Evolutionary conservation across 1,140 invertebrate species (phyloP).

Genomic region (Glossosoma conforme): DNA sequence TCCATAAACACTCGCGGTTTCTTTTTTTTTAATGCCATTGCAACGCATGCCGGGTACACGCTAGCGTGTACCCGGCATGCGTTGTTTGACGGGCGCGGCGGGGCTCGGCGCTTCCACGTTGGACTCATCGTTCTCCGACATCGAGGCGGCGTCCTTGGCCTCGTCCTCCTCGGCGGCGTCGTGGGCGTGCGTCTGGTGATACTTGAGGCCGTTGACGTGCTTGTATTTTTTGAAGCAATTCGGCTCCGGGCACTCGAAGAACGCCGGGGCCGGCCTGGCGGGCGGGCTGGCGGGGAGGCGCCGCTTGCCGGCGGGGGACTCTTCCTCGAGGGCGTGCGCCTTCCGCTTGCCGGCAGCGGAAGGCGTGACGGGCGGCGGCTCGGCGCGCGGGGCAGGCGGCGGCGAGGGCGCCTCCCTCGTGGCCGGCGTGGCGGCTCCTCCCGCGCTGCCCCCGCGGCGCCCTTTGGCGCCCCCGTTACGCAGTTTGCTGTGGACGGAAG

Average conservation of each 20-base stretch:
- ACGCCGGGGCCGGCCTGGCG: conserved; percentile 53
- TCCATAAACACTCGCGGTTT: too few species aligned
- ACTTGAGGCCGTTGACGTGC: conserved; percentile 93
- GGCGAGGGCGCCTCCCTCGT: conserved; percentile 46
- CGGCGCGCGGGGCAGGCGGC: conserved; percentile 58
- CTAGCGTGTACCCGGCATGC: too few species aligned
- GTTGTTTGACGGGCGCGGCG: conserved; percentile 52
- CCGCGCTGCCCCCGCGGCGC: conserved; percentile 49
- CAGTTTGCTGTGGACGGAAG: conserved; percentile 79
- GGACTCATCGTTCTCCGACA: conserved; percentile 70
- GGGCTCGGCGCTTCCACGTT: conserved; percentile 63
- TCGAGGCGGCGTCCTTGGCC: conserved; percentile 61
- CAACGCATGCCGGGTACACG: too few species aligned
- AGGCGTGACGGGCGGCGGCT: conserved; percentile 53
- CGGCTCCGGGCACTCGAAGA: conserved; percentile 94
- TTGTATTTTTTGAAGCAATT: conserved; percentile 98
- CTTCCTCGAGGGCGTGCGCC: conserved; percentile 42
- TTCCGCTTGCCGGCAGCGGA: conserved; percentile 57
- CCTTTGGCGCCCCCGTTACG: conserved; percentile 71
- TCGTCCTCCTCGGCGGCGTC: conserved; percentile 63
- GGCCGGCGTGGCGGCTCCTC: conserved; percentile 37
- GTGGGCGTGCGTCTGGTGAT: conserved; percentile 93
- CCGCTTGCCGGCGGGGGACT: conserved; percentile 48
- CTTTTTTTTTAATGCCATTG: too few species aligned
- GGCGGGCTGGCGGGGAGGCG: conserved; percentile 35